Percentiles rank a stretch among this genome's conserved stretches.
These are phyloP conservation scores for Rhynchotus rufescens DNA, from an alignment of 2,797 vertebrate species.

Conservation along the genomic window DNA sequence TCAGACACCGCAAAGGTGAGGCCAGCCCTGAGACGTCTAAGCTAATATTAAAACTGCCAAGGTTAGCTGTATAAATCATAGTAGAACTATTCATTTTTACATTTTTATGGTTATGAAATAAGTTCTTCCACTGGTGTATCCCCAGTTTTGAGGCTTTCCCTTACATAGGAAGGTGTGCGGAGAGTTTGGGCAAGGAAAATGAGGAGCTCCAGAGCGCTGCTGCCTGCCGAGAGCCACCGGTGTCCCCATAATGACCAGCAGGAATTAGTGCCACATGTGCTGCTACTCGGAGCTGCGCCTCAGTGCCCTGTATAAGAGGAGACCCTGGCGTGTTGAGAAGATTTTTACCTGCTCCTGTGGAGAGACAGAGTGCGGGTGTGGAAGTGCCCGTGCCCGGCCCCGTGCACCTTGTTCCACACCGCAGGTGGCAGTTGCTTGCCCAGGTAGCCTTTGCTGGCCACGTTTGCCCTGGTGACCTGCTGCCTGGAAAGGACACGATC, in stretches of 20 bases:
- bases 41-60: neutral
- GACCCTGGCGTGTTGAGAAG: neutral
- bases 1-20: neutral
- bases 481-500: neutral
- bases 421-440: neutral
- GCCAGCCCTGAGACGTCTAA: neutral
- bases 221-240: neutral
- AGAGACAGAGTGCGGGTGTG: neutral
- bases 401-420: neutral
- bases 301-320: neutral
- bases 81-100: neutral
- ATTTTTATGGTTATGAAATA: neutral
- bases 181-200: neutral
- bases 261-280: fast-evolving
- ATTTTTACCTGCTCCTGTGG: neutral
- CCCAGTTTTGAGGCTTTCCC: neutral
- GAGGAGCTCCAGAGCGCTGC: neutral
- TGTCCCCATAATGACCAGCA: neutral
- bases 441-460: neutral
- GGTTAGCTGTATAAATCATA: neutral
- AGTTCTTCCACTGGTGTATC: neutral
- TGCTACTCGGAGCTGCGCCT: neutral
- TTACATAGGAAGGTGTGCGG: neutral
- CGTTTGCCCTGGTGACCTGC: neutral
- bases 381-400: neutral